A percentile compares a stretch with the other conserved stretches of the same genome.
Evolutionary conservation across 2,888 invertebrate genomes (phyloP).

Genomic region (Bembecia ichneumoniformis): DNA sequence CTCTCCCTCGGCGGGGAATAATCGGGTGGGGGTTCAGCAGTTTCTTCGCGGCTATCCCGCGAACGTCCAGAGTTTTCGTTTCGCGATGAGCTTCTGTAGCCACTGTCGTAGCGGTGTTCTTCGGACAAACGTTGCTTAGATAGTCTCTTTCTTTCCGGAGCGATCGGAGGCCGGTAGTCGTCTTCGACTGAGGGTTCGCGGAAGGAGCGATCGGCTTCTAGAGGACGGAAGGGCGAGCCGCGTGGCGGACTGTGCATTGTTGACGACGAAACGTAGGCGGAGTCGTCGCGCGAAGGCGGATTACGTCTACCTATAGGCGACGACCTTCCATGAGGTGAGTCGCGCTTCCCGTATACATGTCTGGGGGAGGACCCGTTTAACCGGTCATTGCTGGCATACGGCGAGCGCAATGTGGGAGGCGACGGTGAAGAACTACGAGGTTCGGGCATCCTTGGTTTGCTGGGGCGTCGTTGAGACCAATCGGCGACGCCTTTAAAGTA

Average conservation of each 20-base stretch:
- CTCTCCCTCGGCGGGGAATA: constrained; percentile 76
- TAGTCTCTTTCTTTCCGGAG: constrained; percentile 77
- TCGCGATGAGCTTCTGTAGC: constrained; percentile 70
- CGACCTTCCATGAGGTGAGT: constrained; percentile 55
- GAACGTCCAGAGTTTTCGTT: constrained; percentile 68
- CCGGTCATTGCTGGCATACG: constrained; percentile 54
- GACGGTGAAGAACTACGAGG: constrained; percentile 63
- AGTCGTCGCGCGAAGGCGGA: constrained; percentile 69
- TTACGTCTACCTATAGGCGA: constrained; percentile 58
- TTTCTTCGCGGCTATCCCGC: constrained; percentile 58
- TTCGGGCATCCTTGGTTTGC: constrained; percentile 64
- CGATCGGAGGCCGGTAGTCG: constrained; percentile 71
- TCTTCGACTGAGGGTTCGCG: constrained; percentile 67
- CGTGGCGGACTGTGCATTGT: constrained; percentile 72
- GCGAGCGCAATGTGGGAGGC: constrained; percentile 52
- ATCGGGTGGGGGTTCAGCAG: constrained; percentile 79
- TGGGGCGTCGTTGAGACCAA: constrained; percentile 80
- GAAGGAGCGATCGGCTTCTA: constrained; percentile 57
- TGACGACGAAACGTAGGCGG: constrained; percentile 70
- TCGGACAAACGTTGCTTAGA: constrained; percentile 67
- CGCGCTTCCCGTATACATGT: constrained; percentile 57
- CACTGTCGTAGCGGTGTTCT: constrained; percentile 70
- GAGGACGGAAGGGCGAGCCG: constrained; percentile 62
- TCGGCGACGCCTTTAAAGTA: constrained; percentile 84
- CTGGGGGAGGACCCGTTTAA: constrained; percentile 52